A percentile compares a stretch with the other conserved stretches of the same genome.
Conservation (phyloP, 2,888 invertebrate genomes). For the Stramonita haemastoma region DNA sequence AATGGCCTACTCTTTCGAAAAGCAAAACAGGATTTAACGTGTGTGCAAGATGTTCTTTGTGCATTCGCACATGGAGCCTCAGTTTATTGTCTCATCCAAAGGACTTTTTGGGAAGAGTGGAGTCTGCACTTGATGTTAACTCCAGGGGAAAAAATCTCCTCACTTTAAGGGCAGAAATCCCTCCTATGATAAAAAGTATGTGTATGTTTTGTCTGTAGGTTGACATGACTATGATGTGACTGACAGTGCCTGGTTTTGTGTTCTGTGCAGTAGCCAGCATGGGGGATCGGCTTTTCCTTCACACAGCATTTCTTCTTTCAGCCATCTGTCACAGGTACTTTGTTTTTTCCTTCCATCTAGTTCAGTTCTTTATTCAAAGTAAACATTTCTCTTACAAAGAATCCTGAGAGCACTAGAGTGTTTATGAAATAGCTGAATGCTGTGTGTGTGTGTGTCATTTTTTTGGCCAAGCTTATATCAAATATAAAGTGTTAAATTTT, state of each 20-base stretch:
- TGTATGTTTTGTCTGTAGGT: background rate
- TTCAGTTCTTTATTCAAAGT: background rate
- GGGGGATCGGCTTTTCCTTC: background rate
- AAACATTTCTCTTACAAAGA: background rate
- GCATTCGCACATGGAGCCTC: no score
- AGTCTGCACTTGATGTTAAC: no score
- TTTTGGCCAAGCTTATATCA: background rate
- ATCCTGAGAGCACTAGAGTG: background rate
- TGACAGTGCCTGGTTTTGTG: background rate
- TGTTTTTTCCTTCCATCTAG: background rate
- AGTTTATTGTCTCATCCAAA: no score
- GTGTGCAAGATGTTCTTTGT: no score
- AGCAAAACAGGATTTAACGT: no score
- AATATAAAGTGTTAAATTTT: background rate
- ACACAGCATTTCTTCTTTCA: background rate
- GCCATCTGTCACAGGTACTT: background rate
- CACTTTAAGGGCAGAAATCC: no score
- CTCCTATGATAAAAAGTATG: no score
- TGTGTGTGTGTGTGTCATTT: background rate
- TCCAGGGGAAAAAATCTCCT: no score
- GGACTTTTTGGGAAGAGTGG: no score
- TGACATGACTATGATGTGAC: background rate
- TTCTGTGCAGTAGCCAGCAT: background rate
- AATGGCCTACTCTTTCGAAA: no score
- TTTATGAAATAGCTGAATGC: background rate